phyloP scores from a whole-genome alignment of 2,888 invertebrate genomes.

The Drosophila gaucha region DNA sequence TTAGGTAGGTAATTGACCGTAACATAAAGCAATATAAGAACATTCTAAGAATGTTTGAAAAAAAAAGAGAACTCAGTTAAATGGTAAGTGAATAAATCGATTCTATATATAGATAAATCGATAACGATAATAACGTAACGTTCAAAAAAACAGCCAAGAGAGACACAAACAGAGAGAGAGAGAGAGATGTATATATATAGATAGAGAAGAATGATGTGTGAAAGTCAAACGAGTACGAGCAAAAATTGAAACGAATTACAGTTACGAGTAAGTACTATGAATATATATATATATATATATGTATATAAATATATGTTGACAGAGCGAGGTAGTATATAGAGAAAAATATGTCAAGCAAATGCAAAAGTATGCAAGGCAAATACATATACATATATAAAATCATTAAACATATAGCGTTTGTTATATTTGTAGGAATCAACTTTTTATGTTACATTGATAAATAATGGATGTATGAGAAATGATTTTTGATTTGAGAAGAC shows the following conservation, averaged over 20 bases:
- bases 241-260: conserved; percentile 55
- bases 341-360: conserved; percentile 67
- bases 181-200: conserved; percentile 15
- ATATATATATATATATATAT: conserved; percentile 30
- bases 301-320: conserved; percentile 22
- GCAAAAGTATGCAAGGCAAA: conserved; percentile 57
- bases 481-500: conserved; percentile 12
- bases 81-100: conserved; percentile 31
- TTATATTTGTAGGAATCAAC: conserved; percentile 25
- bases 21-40: conserved; percentile 49
- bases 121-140: conserved; percentile 56
- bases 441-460: conserved; percentile 13
- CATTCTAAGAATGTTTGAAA: conserved; percentile 61
- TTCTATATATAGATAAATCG: conserved; percentile 20
- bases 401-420: conserved; percentile 34
- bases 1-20: conserved; percentile 31
- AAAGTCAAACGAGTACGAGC: conserved; percentile 43
- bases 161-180: conserved; percentile 23
- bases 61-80: conserved; percentile 37
- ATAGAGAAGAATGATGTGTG: conserved; percentile 15
- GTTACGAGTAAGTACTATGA: conserved; percentile 34
- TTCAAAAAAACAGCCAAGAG: conserved; percentile 53
- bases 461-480: conserved; percentile 23
- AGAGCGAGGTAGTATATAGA: conserved; percentile 16
- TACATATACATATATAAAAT: conserved; percentile 40